Evolutionary conservation across 2,888 invertebrate genomes (phyloP).

Genomic region (Isoperla grammatica): DNA sequence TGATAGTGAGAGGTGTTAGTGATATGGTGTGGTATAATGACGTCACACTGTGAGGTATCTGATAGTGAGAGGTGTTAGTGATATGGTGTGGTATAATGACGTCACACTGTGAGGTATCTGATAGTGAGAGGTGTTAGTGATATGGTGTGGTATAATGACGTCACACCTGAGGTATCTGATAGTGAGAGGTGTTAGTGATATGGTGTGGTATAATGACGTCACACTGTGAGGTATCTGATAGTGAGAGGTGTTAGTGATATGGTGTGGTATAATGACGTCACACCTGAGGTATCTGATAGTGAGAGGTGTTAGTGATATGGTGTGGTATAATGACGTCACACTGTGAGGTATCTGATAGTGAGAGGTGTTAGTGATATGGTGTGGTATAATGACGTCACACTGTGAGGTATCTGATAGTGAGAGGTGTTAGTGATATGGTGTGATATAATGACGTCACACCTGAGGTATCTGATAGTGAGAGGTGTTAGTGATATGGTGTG

Average conservation of each 20-base stretch:
- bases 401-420: too few species aligned
- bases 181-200: slow-evolving; percentile 9
- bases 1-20: neutral
- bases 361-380: slow-evolving; percentile 4
- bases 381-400: slow-evolving; percentile 15
- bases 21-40: slow-evolving; percentile 16
- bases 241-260: neutral
- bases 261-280: slow-evolving; percentile 16
- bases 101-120: too few species aligned
- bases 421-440: slow-evolving; percentile 9
- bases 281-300: too few species aligned
- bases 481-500: slow-evolving; percentile 11
- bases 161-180: too few species aligned
- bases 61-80: too few species aligned
- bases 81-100: neutral
- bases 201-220: neutral
- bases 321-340: too few species aligned
- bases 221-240: neutral
- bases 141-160: slow-evolving; percentile 14
- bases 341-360: neutral
- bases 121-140: neutral
- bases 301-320: slow-evolving; percentile 11
- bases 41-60: slow-evolving; percentile 13
- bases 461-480: neutral
- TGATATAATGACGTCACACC: too few species aligned